Conservation (phyloP, 2,888 invertebrate genomes). For the Pegoplata infirma region DNA sequence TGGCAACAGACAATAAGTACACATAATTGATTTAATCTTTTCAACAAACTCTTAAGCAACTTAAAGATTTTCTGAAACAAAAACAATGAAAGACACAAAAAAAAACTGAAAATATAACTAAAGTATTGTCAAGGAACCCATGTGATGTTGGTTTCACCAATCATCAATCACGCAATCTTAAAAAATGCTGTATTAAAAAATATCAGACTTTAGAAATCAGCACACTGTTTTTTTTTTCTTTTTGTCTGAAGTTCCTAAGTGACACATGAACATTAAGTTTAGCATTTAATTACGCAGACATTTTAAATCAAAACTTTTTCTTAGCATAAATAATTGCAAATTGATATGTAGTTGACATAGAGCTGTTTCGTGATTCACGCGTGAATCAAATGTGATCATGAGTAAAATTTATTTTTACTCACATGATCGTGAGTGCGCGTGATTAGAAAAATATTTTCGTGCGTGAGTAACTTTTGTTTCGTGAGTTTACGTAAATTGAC, state of each 20-base stretch:
- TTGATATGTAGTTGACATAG: slow-evolving; percentile 23
- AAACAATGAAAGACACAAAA: background rate
- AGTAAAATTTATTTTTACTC: too few species aligned
- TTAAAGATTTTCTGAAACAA: slow-evolving; percentile 39
- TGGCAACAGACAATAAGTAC: slow-evolving; percentile 46
- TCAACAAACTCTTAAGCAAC: slow-evolving; percentile 49
- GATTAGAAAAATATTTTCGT: too few species aligned
- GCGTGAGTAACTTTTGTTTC: too few species aligned
- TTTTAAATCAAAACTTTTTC: slow-evolving; percentile 46
- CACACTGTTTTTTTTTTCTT: background rate
- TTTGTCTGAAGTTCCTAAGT: slow-evolving; percentile 29
- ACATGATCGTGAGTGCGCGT: too few species aligned
- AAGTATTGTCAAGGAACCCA: background rate
- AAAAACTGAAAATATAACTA: background rate
- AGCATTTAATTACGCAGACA: slow-evolving; percentile 38
- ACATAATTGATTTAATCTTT: slow-evolving; percentile 58
- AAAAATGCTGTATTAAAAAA: slow-evolving; percentile 33
- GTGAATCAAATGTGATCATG: too few species aligned
- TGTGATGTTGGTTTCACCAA: slow-evolving; percentile 39
- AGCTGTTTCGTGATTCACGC: too few species aligned
- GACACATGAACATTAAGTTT: slow-evolving; percentile 26
- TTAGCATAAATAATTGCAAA: slow-evolving; percentile 21
- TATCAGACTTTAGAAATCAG: slow-evolving; percentile 12
- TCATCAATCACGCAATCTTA: slow-evolving; percentile 55
- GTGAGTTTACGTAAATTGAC: too few species aligned